These are phyloP conservation scores for Zelostemma sp. DNA, from an alignment of 1,140 invertebrate genomes.

Conservation along the genomic window DNA sequence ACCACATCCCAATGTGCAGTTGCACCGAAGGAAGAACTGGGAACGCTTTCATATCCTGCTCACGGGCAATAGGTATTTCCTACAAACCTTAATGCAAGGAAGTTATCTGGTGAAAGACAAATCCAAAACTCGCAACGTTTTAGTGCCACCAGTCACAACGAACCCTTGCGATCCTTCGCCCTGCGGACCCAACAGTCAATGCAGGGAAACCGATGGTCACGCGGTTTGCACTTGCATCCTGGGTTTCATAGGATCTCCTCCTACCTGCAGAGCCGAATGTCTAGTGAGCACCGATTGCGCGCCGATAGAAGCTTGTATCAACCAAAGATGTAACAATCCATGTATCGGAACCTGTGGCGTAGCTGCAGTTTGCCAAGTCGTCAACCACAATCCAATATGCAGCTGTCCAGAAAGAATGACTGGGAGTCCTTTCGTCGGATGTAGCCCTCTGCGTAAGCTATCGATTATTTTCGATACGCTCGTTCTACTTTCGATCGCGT, in stretches of 20 bases:
- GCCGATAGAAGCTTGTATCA: conserved; percentile 75
- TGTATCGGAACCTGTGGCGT: conserved; percentile 79
- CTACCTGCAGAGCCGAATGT: conserved; percentile 78
- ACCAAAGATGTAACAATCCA: conserved; percentile 78
- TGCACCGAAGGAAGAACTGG: conserved; percentile 76
- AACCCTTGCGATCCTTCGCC: conserved; percentile 79
- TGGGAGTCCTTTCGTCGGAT: conserved; percentile 59
- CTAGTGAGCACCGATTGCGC: conserved; percentile 76
- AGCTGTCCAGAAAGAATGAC: conserved; percentile 72
- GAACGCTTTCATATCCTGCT: conserved; percentile 75
- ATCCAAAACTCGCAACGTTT: too few species aligned
- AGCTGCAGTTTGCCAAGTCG: conserved; percentile 73
- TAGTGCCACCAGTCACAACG: too few species aligned
- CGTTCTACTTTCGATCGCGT: too few species aligned
- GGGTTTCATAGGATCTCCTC: conserved; percentile 78
- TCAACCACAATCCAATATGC: conserved; percentile 77
- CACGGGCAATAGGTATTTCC: too few species aligned
- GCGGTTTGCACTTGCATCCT: conserved; percentile 78
- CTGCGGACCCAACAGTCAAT: conserved; percentile 77
- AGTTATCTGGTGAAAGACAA: too few species aligned
- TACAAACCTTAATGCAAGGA: too few species aligned
- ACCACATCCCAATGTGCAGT: conserved; percentile 79
- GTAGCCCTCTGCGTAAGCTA: not conserved
- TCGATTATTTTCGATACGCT: not conserved
- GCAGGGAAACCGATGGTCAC: conserved; percentile 73